Conservation (phyloP, 2,888 invertebrate genomes). For the Acrocera orbiculus region DNA sequence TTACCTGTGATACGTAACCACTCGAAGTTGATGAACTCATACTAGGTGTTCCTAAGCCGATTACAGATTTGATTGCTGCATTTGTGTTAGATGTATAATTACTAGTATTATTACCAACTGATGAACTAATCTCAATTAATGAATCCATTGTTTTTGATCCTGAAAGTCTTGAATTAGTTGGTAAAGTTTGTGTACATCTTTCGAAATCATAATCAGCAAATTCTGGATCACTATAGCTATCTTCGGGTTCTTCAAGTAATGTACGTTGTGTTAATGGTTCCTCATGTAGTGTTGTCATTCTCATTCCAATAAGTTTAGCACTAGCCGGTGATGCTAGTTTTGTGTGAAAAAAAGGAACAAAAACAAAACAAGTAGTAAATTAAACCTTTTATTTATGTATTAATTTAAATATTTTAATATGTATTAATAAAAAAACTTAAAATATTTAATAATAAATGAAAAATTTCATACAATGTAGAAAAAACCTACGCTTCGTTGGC, state of each 20-base stretch:
- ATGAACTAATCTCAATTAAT: constrained; percentile 53
- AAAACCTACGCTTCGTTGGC: constrained; percentile 72
- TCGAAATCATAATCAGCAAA: constrained; percentile 31
- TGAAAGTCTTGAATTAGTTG: constrained; percentile 34
- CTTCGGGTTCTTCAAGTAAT: constrained; percentile 31
- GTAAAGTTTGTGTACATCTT: constrained; percentile 22
- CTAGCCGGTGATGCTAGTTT: constrained; percentile 61
- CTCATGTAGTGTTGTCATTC: constrained; percentile 86
- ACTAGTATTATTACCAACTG: constrained; percentile 11
- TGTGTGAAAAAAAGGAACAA: constrained; percentile 3
- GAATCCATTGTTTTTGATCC: constrained; percentile 78
- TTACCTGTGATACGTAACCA: constrained; percentile 45
- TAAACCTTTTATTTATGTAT: not conserved
- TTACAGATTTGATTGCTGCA: constrained; percentile 28
- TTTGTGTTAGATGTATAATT: constrained; percentile 4
- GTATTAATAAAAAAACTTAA: not conserved
- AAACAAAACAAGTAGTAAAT: not conserved
- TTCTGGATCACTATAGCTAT: constrained; percentile 32
- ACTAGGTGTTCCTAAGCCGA: constrained; percentile 36
- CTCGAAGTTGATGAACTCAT: constrained; percentile 57
- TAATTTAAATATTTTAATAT: constrained; percentile 1
- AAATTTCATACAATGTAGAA: constrained; percentile 15
- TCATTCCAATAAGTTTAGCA: constrained; percentile 56
- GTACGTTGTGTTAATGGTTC: constrained; percentile 44
- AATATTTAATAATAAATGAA: not conserved